A percentile compares a stretch with the other conserved stretches of the same genome.
These are phyloP conservation scores for Chrysolina haemoptera DNA, from an alignment of 2,888 invertebrate genomes.

Conservation along the genomic window DNA sequence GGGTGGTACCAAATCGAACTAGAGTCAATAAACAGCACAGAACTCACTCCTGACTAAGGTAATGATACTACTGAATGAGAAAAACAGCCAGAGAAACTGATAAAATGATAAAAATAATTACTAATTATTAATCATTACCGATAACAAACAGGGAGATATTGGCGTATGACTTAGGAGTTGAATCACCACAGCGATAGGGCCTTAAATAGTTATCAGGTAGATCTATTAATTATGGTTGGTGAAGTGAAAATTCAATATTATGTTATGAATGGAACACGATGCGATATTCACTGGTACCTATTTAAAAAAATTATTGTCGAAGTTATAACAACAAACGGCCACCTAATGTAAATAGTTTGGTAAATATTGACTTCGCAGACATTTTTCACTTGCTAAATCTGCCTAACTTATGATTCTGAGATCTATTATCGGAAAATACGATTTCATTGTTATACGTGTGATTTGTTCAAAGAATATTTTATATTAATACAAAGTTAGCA, in stretches of 20 bases:
- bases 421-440: no score
- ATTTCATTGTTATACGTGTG: no score
- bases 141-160: conserved; percentile 17
- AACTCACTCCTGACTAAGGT: conserved; percentile 1
- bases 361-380: no score
- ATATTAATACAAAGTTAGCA: no score
- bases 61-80: neutral
- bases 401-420: no score
- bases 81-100: conserved; percentile 12
- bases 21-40: neutral
- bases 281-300: neutral
- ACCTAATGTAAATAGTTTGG: no score
- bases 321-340: no score
- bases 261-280: neutral
- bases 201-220: neutral
- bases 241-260: neutral
- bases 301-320: no score
- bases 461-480: no score
- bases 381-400: no score
- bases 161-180: neutral
- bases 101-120: conserved; percentile 15
- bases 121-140: conserved; percentile 4
- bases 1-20: conserved; percentile 14
- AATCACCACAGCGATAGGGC: neutral
- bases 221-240: neutral